Conservation (phyloP, 2,113 vertebrate species). For the Cheirogaleus medius region DNA sequence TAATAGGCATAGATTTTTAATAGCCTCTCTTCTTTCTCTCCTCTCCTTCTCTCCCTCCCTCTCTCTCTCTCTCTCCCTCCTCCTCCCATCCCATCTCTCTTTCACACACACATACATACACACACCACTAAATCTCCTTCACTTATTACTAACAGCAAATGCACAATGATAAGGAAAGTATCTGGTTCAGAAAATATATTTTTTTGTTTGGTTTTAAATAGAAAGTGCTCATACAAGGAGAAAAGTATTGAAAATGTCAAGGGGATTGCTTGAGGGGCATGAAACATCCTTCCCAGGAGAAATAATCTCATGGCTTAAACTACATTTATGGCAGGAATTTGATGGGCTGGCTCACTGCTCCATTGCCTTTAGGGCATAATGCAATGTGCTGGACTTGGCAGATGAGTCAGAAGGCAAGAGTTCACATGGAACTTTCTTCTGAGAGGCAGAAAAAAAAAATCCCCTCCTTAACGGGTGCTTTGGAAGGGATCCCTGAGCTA, state of each 20-base stretch:
- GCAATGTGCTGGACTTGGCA: background rate
- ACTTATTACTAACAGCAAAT: background rate
- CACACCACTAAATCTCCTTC: background rate
- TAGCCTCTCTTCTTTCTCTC: background rate
- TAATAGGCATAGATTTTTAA: background rate
- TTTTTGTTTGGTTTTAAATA: constrained; percentile 58
- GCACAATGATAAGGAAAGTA: constrained; percentile 1
- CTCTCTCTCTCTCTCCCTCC: background rate
- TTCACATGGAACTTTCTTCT: constrained; percentile 4
- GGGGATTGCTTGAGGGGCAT: background rate
- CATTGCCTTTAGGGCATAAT: background rate
- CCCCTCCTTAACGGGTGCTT: background rate
- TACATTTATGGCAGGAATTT: constrained; percentile 17
- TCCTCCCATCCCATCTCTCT: background rate
- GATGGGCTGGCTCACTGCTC: background rate
- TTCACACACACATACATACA: background rate
- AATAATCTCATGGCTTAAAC: constrained; percentile 38
- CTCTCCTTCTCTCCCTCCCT: too few species aligned
- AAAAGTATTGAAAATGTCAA: background rate
- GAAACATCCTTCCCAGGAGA: constrained; percentile 45
- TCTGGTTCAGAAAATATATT: background rate
- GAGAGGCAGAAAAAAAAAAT: background rate
- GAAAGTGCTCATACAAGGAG: constrained; percentile 27
- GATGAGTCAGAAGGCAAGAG: constrained; percentile 40
- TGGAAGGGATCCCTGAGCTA: constrained; percentile 38